Percentiles rank a stretch among this genome's conserved stretches.
These are phyloP conservation scores for Hemithea aestivaria DNA, from an alignment of 2,888 invertebrate species.

Conservation along the genomic window DNA sequence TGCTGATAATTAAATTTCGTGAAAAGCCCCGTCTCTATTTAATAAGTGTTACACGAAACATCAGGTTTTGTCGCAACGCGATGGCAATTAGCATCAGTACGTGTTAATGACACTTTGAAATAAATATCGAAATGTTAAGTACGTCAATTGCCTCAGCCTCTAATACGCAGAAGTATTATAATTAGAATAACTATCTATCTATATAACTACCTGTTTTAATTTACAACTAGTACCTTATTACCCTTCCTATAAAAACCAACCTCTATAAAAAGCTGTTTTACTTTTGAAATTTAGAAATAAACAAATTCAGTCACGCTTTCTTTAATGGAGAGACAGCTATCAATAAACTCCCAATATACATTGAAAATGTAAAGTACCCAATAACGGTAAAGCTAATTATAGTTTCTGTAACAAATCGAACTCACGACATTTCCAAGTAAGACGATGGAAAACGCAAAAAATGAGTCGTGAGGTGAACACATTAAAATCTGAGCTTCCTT, in stretches of 20 bases:
- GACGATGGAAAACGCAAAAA: conserved; percentile 60
- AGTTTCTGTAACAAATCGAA: conserved; percentile 65
- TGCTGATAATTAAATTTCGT: conserved; percentile 74
- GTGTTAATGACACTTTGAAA: conserved; percentile 69
- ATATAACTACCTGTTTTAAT: conserved; percentile 1
- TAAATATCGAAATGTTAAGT: conserved; percentile 45
- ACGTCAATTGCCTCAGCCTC: conserved; percentile 37
- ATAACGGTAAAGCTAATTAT: conserved; percentile 73
- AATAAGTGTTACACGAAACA: conserved; percentile 71
- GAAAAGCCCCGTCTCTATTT: conserved; percentile 53
- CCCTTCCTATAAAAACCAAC: no score
- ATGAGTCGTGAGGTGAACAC: conserved; percentile 59
- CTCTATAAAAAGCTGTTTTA: conserved; percentile 26
- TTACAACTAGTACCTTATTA: background rate
- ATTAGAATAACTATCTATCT: conserved; percentile 5
- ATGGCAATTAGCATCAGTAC: conserved; percentile 65
- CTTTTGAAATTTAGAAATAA: conserved; percentile 46
- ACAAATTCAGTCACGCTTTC: conserved; percentile 55
- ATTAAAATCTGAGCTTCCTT: conserved; percentile 27
- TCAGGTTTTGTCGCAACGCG: conserved; percentile 54
- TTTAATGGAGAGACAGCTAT: conserved; percentile 43
- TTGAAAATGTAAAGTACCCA: conserved; percentile 54
- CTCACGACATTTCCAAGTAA: conserved; percentile 62
- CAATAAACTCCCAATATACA: conserved; percentile 41
- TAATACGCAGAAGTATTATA: conserved; percentile 20